Base-by-base conservation (phyloP, 2,797 vertebrate species). In the Vultur gryphus region DNA sequence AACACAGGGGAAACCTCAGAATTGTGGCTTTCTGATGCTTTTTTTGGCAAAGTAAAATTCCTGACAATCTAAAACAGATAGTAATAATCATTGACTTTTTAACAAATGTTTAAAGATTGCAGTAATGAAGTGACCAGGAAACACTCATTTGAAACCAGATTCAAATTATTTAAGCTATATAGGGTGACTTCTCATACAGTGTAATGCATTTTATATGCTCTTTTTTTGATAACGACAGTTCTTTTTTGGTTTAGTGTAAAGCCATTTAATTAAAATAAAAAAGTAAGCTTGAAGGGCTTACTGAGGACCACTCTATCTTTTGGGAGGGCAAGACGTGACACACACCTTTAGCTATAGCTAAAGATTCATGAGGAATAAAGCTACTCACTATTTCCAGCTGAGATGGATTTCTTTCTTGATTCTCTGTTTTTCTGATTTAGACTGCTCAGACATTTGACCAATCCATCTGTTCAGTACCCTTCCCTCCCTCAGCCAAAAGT, bases 341-440 rank as follows among this genome's bases (percentile, higher is more conserved):
- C 13, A 62, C 17, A 57, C 24, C 61, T 91, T 86, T 52, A 90
- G 46, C 58, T 58, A 35, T 20, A 69, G 33, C 35, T 87, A 7
- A 84, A 86, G 58, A 55, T 83, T 91, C 28, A 31, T 20, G 43
- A 84, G 48, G 61, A 76, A 37, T 88, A 65, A 89, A 84, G 33
- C 70, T 87, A 12, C 67, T 80, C 35, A 17, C 26, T 87, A 1
- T 84, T 90, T 94, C 89, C 80, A 90, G 66, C 78, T 84, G 83
- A 87, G 77, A 35, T 58, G 62, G 77, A 69, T 88, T 94, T 91
- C 66, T 90, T 79, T 66, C 57, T 84, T 80, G 67, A 69, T 90
- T 80, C 43, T 89, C 84, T 96, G 89, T 76, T 96, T 95, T 95
- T 95, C 58, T 91, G 76, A 78, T 96, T 90, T 94, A 88, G 73